These are phyloP conservation scores for Intellagama lesueurii DNA, from an alignment of 2,797 vertebrate genomes.

Conservation along the genomic window DNA sequence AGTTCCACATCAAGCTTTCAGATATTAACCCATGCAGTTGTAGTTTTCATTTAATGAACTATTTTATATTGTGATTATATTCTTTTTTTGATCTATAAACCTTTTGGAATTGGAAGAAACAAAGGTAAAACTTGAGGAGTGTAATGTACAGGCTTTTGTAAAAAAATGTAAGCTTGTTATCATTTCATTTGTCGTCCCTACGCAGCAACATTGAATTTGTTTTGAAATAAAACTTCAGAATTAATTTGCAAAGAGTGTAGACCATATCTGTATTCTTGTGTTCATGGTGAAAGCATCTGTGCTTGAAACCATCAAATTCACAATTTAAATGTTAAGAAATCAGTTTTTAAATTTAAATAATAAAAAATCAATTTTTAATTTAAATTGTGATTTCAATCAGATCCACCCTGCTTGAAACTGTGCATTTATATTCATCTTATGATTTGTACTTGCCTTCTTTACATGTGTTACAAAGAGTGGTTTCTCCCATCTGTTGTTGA, in stretches of 20 bases:
- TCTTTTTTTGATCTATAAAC: background rate
- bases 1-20: background rate
- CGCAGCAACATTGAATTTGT: background rate
- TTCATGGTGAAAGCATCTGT: conserved; percentile 51
- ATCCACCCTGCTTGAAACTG: background rate
- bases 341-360: too few species aligned
- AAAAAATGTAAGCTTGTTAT: conserved; percentile 39
- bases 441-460: conserved; percentile 46
- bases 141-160: background rate
- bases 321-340: too few species aligned
- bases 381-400: too few species aligned
- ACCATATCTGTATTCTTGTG: conserved; percentile 44
- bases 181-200: conserved; percentile 40
- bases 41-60: background rate
- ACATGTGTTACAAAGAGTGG: conserved; percentile 25
- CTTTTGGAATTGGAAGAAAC: accelerated
- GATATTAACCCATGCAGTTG: background rate
- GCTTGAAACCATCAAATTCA: too few species aligned
- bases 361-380: too few species aligned
- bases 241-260: background rate
- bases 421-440: conserved; percentile 32
- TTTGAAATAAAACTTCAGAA: background rate
- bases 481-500: conserved; percentile 50
- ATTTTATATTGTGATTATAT: background rate
- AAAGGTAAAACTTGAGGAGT: conserved; percentile 12